Conservation (phyloP, 2,888 invertebrate species). For the Philopedon plagiatum region DNA sequence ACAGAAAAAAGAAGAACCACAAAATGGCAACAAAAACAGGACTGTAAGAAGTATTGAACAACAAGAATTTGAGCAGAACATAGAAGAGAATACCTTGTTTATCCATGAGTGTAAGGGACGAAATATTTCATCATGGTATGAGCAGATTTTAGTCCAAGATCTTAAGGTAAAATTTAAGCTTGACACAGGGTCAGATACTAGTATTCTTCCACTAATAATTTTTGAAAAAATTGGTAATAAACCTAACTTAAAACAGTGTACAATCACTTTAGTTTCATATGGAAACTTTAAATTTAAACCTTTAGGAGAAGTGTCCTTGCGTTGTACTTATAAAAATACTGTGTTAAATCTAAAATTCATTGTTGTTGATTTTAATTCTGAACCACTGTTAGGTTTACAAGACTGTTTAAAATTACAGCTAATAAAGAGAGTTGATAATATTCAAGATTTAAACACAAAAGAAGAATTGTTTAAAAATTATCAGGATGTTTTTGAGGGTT, state of each 20-base stretch:
- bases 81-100: background rate
- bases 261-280: conserved; percentile 28
- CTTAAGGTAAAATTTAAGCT: conserved; percentile 16
- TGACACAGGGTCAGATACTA: conserved; percentile 28
- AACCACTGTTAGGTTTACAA: background rate
- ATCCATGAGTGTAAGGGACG: background rate
- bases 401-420: background rate
- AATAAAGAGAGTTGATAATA: too few relatives aligned
- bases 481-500: conserved; percentile 43
- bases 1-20: background rate
- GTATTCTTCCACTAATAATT: conserved; percentile 23
- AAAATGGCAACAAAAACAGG: too few relatives aligned
- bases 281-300: conserved; percentile 36
- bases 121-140: background rate
- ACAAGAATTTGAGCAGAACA: too few relatives aligned
- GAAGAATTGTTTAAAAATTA: conserved; percentile 24
- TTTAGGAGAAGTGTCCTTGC: background rate
- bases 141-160: conserved; percentile 15
- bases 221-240: conserved; percentile 2
- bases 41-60: too few relatives aligned
- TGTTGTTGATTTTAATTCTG: background rate
- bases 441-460: too few relatives aligned
- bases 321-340: background rate
- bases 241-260: background rate
- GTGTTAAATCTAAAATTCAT: too few relatives aligned